Conservation (phyloP, 2,797 vertebrate species). For the Chaetodon trifasciatus region DNA sequence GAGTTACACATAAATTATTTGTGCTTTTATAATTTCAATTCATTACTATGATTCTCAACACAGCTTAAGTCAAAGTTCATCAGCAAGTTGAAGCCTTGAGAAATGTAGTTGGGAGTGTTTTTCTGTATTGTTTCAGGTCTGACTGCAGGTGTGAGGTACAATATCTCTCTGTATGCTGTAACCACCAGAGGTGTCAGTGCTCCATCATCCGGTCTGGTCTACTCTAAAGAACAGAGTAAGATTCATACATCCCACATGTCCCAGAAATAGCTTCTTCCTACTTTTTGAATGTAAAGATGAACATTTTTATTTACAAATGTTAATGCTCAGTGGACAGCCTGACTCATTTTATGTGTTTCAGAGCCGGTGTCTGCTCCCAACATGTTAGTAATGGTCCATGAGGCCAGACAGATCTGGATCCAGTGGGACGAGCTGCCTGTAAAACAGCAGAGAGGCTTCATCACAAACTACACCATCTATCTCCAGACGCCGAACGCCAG, state of each 20-base stretch:
- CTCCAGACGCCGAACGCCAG: conserved; percentile 51
- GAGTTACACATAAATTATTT: conserved; percentile 1
- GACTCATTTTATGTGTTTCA: conserved; percentile 51
- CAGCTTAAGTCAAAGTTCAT: background rate
- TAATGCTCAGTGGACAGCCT: background rate
- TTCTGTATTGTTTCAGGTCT: conserved; percentile 75
- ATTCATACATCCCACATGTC: background rate
- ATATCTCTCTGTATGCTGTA: conserved; percentile 83
- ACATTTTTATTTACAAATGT: background rate
- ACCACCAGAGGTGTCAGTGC: conserved; percentile 80
- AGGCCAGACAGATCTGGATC: conserved; percentile 58
- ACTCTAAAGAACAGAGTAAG: conserved; percentile 84
- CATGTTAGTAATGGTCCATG: conserved; percentile 52
- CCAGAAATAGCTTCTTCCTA: background rate
- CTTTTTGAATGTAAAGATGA: background rate
- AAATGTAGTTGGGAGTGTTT: background rate
- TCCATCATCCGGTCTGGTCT: conserved; percentile 71
- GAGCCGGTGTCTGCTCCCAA: conserved; percentile 77
- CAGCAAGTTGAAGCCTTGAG: background rate
- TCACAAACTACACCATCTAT: conserved; percentile 82
- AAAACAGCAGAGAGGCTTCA: conserved; percentile 80
- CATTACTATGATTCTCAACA: background rate
- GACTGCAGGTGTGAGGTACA: conserved; percentile 73
- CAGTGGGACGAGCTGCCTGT: conserved; percentile 78
- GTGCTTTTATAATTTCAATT: background rate